Base-by-base conservation (phyloP, 2,797 vertebrate genomes). In the Odontamblyopus lacepedii region DNA sequence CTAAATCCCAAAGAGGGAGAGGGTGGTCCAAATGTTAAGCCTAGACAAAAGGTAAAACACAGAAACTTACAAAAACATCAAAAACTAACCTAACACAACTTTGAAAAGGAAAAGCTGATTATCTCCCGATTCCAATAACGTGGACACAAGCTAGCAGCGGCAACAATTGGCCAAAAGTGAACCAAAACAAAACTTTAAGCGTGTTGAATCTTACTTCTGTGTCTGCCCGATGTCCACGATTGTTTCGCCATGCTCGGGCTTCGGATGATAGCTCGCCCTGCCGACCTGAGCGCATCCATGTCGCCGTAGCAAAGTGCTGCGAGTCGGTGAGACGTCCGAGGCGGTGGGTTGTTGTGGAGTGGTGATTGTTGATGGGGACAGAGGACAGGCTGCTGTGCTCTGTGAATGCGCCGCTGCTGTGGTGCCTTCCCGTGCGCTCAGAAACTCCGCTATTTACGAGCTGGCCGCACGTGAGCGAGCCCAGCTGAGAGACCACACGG, bases 281-380 rank as follows among this genome's bases (percentile, higher is more conserved):
- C 97, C 29, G 96, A 98, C 82, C 93, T 96, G 3, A 98, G 92
- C 62, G 95, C 96, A 78, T 98, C 96, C 97, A 98, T 98, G 74
- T 78, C 89, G 76, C 71, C 38, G 74, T 71, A 19, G 26, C 3
- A 16, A 27, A 55, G 27, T 5, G 57, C 70, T 1, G 16, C 23
- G 62, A 67, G 53, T 69, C 78, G 77, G 41, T 13, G 70, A 71
- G 77, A 76, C 7, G 62, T 68, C 68, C 48, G 35, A 12, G 69
- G 73, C 74, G 83, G 72, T 83, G 53, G 70, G 84, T 84, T 83
- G 76, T 79, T 73, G 85, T 73, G 60, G 16, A 8, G 1, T 18
- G 30, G 30, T 0, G 30, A 19, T 1, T 61, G 27, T 32, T 18
- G 57, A 60, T 60, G 57, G 57, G 2, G 29, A 35, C 32, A 35